phyloP scores from a whole-genome alignment of 2,888 invertebrate species.

The Hirtodrosophila duncani region DNA sequence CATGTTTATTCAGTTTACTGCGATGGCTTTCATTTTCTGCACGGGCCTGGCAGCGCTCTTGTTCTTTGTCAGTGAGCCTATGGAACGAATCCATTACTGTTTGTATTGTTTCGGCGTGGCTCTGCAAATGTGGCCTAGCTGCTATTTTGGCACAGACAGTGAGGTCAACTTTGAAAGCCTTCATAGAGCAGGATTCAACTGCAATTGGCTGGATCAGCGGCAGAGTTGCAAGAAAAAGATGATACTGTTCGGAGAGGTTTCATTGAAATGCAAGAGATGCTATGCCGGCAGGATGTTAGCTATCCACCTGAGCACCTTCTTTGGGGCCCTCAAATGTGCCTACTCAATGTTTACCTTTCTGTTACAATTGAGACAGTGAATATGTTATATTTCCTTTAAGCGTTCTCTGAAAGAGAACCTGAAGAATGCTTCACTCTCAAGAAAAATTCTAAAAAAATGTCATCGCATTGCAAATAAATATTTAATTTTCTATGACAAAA shows the following conservation, averaged over 20 bases:
- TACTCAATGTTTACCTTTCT: constrained; percentile 66
- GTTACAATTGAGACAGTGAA: constrained; percentile 43
- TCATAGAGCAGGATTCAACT: constrained; percentile 53
- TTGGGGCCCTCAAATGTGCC: constrained; percentile 48
- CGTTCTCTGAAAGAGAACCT: too few species aligned
- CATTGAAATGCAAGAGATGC: constrained; percentile 40
- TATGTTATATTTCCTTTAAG: too few species aligned
- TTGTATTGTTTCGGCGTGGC: constrained; percentile 38
- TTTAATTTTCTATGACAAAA: too few species aligned
- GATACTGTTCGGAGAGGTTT: constrained; percentile 59
- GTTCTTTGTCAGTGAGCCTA: constrained; percentile 42
- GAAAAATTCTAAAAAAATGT: too few species aligned
- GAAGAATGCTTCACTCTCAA: too few species aligned
- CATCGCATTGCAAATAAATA: too few species aligned
- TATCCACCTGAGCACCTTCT: constrained; percentile 61
- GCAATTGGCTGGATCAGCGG: constrained; percentile 58
- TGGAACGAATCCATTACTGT: constrained; percentile 42
- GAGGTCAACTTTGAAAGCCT: constrained; percentile 46
- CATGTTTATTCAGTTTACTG: constrained; percentile 59
- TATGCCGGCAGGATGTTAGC: constrained; percentile 63
- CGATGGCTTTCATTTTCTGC: constrained; percentile 55
- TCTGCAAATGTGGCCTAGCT: constrained; percentile 62
- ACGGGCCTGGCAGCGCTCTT: constrained; percentile 44
- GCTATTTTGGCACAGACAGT: constrained; percentile 63
- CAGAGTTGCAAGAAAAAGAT: constrained; percentile 52